Base-by-base conservation (phyloP, 2,888 invertebrate genomes). In the Apodemia hepburni region DNA sequence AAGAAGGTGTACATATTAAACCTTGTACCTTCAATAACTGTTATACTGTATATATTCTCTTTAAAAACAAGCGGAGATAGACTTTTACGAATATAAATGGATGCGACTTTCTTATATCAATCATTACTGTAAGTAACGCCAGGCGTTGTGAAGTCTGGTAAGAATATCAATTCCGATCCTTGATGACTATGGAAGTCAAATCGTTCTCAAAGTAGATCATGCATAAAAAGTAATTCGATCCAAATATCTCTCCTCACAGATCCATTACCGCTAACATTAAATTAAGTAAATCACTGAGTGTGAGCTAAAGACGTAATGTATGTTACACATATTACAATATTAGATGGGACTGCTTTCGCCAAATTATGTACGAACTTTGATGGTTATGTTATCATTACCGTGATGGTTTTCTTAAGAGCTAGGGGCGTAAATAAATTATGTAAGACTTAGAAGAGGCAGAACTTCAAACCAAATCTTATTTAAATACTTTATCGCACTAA, bases 221-320 rank as follows among this genome's bases (percentile, higher is more conserved):
- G 54, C 54, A 15, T 54, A 27, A 27, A 57, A 57, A 57, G 29
- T 57, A 57, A 57, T 57, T 29, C 57, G 7, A 57, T 57, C 57
- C 57, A 29, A 15, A 57, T 29, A 57, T 57, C 57, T 57, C 57
- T 7, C 27, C 7, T n/a, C n/a, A 8, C 57, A 27, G 29, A 57
- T 29, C 57, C 29, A 29, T 57, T 57, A 57, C 57, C 27, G 57
- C 29, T n/a, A 29, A 57, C 29, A 29, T 57, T 57, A 29, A 57
- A 29, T 57, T 57, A 57, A 57, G 29, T 27, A 57, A 57, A 57
- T 57, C 57, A 57, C 27, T n/a, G 57, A 57, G 57, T 57, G 15
- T 57, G 57, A 57, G 15, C 29, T 8, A n/a, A 27, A 27, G 29
- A 8, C 7, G 7, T 57, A 54, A 15, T 57, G 29, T 57, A 57